Evolutionary conservation across 64 coral and sea anemone genomes (phyloP), one percentile per base, ranked within the genome.

Genomic region (Cladopsammia gracilis): DNA sequence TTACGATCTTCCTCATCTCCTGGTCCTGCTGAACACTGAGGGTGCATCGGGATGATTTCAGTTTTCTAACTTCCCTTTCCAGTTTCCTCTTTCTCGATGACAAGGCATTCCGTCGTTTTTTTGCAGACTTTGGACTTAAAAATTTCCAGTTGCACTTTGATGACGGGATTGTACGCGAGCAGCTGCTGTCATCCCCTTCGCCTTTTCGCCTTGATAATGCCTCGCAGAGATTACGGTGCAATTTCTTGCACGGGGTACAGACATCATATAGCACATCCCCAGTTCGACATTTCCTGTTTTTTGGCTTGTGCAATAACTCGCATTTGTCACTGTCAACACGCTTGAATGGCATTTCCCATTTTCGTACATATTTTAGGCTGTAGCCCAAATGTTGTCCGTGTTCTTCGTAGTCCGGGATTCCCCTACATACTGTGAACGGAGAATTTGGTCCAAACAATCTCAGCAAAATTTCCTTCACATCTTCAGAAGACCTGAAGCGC

Each of bases 221-320:
- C 25, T 34, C 24, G 67, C 18, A 70, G n/a, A 70, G 20, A 26
- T 34, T 24, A 11, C n/a, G 67, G 67, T 70, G 67, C 25, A 70
- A 70, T 70, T 70, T 70, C 68, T 70, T 70, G 68, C 68, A 70
- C 68, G 68, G 68, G 5, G n/a, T 70, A 20, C 68, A 70, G n/a
- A 70, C 68, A 70, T 70, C 25, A 70, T 70, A 70, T 6, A 70
- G 68, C 11, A 25, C 68, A 70, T 70, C 68, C 22, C 68, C 68
- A 26, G 68, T 11, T 26, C 68, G 68, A 4, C 68, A 4, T 8
- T 70, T 70, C 25, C 68, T 25, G 22, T 70, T 70, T 34, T 70
- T 70, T 9, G 68, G 68, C 23, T 70, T 34, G 68, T 70, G 68
- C 3, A 70, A 70, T 34, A 70, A 20, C 68, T 70, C 68, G 42